Evolutionary conservation across 1,140 invertebrate genomes (phyloP).

Genomic region (Microplitis demolitor): DNA sequence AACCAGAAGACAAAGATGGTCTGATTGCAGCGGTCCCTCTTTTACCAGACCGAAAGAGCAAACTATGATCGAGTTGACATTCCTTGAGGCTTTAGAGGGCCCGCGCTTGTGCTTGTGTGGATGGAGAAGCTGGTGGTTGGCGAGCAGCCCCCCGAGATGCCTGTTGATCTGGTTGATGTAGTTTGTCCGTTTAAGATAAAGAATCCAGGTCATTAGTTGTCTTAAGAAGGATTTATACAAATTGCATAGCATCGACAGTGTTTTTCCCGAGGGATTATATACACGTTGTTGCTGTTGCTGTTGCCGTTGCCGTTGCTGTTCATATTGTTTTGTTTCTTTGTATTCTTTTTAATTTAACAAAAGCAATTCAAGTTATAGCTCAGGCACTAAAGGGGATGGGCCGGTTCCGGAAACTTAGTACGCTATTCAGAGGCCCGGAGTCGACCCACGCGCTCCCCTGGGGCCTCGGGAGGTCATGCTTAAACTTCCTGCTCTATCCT

Average conservation of each 20-base stretch:
- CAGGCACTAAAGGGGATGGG: slow-evolving; percentile 33
- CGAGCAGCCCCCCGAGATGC: slow-evolving; percentile 32
- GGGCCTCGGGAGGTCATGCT: slow-evolving; percentile 43
- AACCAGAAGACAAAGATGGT: slow-evolving; percentile 18
- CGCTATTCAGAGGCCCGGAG: slow-evolving; percentile 25
- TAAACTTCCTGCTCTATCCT: slow-evolving; percentile 47
- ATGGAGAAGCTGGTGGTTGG: neutral
- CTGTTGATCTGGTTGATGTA: slow-evolving; percentile 16
- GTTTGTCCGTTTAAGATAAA: slow-evolving; percentile 28
- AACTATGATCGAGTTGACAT: slow-evolving; percentile 57
- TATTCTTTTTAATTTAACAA: neutral
- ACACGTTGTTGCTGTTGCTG: too few species aligned
- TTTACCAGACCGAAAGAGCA: slow-evolving; percentile 47
- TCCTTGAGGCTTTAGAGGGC: slow-evolving; percentile 52
- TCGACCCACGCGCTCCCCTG: slow-evolving; percentile 41
- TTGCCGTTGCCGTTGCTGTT: too few species aligned
- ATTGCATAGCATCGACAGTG: slow-evolving; percentile 37
- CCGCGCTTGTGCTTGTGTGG: neutral
- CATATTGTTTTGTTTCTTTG: neutral
- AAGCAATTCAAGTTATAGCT: neutral
- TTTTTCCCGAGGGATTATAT: slow-evolving; percentile 12
- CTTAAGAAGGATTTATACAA: slow-evolving; percentile 52
- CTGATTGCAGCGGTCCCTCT: slow-evolving; percentile 44
- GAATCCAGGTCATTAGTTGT: slow-evolving; percentile 57
- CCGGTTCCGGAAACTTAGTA: neutral